Conservation (phyloP, 2,888 invertebrate genomes). For the Eupithecia inturbata region DNA sequence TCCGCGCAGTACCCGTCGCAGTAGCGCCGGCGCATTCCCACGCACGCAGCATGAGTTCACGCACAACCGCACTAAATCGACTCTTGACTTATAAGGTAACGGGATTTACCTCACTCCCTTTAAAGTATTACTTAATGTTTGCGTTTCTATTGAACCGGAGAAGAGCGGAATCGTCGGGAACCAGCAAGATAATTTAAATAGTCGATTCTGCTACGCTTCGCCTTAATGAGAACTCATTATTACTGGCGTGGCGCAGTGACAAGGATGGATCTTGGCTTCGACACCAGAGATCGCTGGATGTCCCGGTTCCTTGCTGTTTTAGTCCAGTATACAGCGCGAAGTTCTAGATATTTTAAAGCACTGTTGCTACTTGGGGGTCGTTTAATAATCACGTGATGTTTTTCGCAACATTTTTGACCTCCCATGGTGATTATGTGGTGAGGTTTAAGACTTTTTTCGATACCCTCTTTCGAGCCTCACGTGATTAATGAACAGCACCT, state of each 20-base stretch:
- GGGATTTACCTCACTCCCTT: neutral
- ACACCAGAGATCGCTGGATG: neutral
- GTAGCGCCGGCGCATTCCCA: slow-evolving; percentile 78
- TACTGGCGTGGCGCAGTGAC: neutral
- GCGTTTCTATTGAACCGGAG: neutral
- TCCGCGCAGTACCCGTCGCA: slow-evolving; percentile 93
- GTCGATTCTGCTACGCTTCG: neutral
- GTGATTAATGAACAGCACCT: too few relatives aligned
- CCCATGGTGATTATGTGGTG: too few relatives aligned
- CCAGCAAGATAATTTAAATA: neutral
- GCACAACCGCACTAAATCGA: slow-evolving; percentile 6
- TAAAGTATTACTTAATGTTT: neutral
- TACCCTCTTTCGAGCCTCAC: too few relatives aligned
- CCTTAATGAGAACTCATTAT: neutral
- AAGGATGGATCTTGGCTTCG: neutral
- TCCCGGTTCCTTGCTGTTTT: neutral
- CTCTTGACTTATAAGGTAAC: neutral
- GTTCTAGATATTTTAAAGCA: neutral
- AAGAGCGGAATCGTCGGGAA: neutral
- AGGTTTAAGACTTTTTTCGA: too few relatives aligned
- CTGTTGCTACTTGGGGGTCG: neutral
- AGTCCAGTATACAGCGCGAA: neutral
- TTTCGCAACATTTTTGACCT: too few relatives aligned
- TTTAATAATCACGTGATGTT: too few relatives aligned
- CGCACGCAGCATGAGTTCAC: slow-evolving; percentile 40